Percentiles rank a stretch among this genome's conserved stretches.
These are phyloP conservation scores for Scolanthus callimorphus DNA, from an alignment of 92 coral and sea anemone genomes.

Conservation along the genomic window DNA sequence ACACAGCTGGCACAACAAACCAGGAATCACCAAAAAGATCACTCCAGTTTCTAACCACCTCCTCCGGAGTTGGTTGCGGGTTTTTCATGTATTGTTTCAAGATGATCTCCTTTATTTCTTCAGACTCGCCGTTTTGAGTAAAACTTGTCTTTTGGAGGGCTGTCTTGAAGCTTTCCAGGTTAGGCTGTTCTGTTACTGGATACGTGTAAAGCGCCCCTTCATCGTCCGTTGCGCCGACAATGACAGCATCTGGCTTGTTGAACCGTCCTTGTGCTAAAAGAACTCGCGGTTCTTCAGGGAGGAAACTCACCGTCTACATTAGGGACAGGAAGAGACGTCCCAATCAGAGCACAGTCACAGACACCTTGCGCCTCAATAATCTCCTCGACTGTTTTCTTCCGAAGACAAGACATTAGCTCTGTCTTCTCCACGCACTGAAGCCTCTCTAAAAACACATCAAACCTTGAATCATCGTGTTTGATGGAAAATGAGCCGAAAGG, in stretches of 20 bases:
- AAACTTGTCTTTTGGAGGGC: not conserved
- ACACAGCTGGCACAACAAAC: constrained; percentile 1
- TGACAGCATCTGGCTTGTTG: not conserved
- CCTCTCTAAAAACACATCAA: not conserved
- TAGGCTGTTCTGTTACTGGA: not conserved
- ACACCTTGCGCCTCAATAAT: not conserved
- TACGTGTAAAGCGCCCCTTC: constrained; percentile 6
- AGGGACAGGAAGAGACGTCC: constrained; percentile 1
- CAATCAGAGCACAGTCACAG: not conserved
- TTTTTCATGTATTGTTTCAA: not conserved
- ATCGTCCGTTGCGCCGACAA: not conserved
- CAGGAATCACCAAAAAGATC: constrained; percentile 1
- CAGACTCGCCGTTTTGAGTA: not conserved
- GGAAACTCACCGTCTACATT: constrained; percentile 5
- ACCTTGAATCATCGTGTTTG: not conserved
- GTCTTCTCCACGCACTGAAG: constrained; percentile 1
- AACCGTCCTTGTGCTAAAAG: constrained; percentile 12
- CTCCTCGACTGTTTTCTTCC: not conserved
- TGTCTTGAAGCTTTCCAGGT: not conserved
- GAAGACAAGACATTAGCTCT: constrained; percentile 1
- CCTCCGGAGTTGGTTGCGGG: not conserved
- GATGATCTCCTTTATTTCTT: not conserved
- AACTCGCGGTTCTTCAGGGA: constrained; percentile 4
- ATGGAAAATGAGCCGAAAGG: not conserved
- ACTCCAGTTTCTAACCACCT: not conserved